phyloP scores from a whole-genome alignment of 2,888 invertebrate species.

The Phyllotreta striolata region DNA sequence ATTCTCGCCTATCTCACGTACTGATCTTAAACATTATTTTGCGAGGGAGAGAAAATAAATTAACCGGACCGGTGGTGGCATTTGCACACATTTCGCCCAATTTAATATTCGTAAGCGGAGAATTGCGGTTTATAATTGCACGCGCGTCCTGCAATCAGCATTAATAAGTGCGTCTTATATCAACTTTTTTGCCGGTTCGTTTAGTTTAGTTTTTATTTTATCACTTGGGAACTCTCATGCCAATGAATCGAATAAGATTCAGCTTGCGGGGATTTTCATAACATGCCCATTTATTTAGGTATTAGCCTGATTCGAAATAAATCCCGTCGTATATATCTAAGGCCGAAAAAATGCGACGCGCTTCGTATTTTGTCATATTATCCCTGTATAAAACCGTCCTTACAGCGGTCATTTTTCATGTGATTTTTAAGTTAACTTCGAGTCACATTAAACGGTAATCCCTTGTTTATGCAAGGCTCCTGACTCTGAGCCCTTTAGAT shows the following conservation, averaged over 20 bases:
- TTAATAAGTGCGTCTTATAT: too few relatives aligned
- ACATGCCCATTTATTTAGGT: slow-evolving; percentile 22
- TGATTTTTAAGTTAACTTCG: slow-evolving; percentile 35
- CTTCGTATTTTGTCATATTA: slow-evolving; percentile 29
- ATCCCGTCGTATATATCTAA: slow-evolving; percentile 14
- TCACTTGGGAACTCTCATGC: too few relatives aligned
- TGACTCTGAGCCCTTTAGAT: slow-evolving; percentile 30
- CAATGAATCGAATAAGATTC: slow-evolving; percentile 13
- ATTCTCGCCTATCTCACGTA: slow-evolving; percentile 16
- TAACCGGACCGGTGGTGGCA: slow-evolving; percentile 9
- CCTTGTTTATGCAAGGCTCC: slow-evolving; percentile 40
- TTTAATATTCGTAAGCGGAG: slow-evolving; percentile 13
- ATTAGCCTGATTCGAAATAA: slow-evolving; percentile 27
- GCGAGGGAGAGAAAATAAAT: slow-evolving; percentile 12
- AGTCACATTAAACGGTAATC: slow-evolving; percentile 40
- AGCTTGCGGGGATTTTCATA: slow-evolving; percentile 22
- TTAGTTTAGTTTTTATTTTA: too few relatives aligned
- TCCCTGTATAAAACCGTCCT: slow-evolving; percentile 33
- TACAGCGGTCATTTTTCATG: slow-evolving; percentile 38
- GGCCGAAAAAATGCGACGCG: slow-evolving; percentile 20
- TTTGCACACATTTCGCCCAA: not conserved
- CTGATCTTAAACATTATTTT: slow-evolving; percentile 22
- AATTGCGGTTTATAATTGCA: slow-evolving; percentile 14
- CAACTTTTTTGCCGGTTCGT: too few relatives aligned
- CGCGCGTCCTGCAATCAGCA: not conserved